phyloP scores from a whole-genome alignment of 37 sponge, comb jelly and placozoan species.

The Cladorhizidae sp. region DNA sequence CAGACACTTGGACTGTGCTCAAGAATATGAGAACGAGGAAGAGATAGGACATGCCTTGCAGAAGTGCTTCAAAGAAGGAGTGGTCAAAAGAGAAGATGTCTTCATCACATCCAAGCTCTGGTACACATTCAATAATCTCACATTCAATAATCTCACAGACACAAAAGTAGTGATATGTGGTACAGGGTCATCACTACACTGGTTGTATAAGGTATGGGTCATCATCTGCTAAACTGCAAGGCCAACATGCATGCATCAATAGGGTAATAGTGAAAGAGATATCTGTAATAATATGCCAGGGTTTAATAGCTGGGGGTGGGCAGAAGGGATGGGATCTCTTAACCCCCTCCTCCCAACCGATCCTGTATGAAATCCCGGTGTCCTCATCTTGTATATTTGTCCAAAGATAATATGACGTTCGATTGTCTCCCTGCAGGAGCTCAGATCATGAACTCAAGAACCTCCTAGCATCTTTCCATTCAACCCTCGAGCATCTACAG shows the following conservation, averaged over 20 bases:
- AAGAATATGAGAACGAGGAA: slow-evolving; percentile 70
- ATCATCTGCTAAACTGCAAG: not conserved
- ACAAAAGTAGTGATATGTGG: not conserved
- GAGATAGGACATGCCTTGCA: slow-evolving; percentile 83
- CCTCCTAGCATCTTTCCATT: slow-evolving; percentile 39
- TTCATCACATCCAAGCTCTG: slow-evolving; percentile 82
- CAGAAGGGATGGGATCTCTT: too few relatives aligned
- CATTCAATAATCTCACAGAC: not conserved
- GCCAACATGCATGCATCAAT: not conserved
- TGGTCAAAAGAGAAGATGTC: slow-evolving; percentile 74
- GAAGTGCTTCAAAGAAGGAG: slow-evolving; percentile 71
- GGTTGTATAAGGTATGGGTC: not conserved
- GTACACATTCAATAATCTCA: slow-evolving; percentile 20
- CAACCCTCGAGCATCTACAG: slow-evolving; percentile 72
- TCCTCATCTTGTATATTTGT: too few relatives aligned
- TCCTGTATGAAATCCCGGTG: too few relatives aligned
- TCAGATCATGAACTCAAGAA: slow-evolving; percentile 39
- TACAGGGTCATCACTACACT: not conserved
- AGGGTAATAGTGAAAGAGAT: not conserved
- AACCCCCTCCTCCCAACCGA: too few relatives aligned
- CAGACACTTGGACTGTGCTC: slow-evolving; percentile 88
- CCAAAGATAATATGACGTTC: not conserved
- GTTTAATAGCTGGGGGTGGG: too few relatives aligned
- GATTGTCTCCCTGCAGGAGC: slow-evolving; percentile 31
- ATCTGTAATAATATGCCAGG: too few relatives aligned